Evolutionary conservation across 2,113 vertebrate genomes (phyloP), one percentile per base, ranked within the genome.

Genomic region (Prietella phreatophila): DNA sequence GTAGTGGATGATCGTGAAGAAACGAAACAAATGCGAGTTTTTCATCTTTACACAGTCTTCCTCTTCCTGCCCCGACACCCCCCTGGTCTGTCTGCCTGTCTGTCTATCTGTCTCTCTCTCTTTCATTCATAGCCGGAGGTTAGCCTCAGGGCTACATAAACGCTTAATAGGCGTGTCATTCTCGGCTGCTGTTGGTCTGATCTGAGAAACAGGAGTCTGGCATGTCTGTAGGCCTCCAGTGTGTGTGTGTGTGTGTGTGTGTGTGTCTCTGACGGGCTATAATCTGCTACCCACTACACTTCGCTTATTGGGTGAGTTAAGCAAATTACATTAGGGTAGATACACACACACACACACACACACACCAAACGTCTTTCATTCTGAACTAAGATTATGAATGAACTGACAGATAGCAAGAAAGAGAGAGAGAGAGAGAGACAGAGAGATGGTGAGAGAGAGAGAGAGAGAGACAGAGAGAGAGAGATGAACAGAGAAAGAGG

Each of bases 281-380:
- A 96, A 95, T 93, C 95, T 95, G 96, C 94, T 95, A 95, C 95
- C 94, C 96, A 94, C 94, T 94, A 95, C 96, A 93, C 92, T 88
- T 95, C 91, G 95, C 93, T 96, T 96, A 96, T 0, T 91, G 91
- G 94, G 96, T 96, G 93, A 95, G 93, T 95, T 89, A 91, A 94
- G 96, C 95, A 97, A 98, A 98, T 97, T 96, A 97, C 96, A 97
- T 98, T 97, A 97, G 94, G 94, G 95, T 95, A 96, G 97, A 96
- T 96, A 97, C 79, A 86, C 63, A 84, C 79, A 87, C 89, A 84
- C 76, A 87, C 4, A 39, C 22, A 87, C 39, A 42, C 39, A 42
- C 39, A 67, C 14, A 67, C 65, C 3, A 27, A 65, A 65, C 27
- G 5, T 17, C 27, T 25, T n/a, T 3, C 3, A 80, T 50, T 85